Evolutionary conservation across 2,797 vertebrate genomes (phyloP).

Genomic region (Denticeps clupeoides): DNA sequence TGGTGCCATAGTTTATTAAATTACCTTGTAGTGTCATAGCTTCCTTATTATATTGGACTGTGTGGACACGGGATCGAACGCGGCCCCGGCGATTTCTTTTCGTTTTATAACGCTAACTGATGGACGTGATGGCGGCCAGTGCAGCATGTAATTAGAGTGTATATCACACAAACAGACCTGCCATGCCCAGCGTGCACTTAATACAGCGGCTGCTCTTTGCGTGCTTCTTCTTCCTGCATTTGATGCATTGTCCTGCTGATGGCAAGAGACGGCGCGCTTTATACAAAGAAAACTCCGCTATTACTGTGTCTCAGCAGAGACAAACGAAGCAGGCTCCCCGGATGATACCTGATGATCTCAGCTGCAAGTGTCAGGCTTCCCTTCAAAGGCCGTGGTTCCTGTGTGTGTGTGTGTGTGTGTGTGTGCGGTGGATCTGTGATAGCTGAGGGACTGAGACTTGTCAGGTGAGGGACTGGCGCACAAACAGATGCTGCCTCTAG

Average conservation of each 20-base stretch:
- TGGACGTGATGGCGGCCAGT: no score
- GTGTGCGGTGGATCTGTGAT: not conserved
- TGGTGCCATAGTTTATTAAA: no score
- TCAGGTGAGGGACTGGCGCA: no score
- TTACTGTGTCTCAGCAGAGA: slow-evolving; percentile 3
- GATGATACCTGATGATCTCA: slow-evolving; percentile 2
- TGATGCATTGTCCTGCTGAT: not conserved
- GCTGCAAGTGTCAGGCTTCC: not conserved
- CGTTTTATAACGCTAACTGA: no score
- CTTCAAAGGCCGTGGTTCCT: not conserved
- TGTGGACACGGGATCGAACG: no score
- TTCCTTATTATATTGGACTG: no score
- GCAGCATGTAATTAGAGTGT: not conserved
- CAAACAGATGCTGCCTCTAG: no score
- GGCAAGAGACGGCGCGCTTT: not conserved
- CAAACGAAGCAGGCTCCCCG: not conserved
- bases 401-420: not conserved
- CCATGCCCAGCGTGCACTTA: no score
- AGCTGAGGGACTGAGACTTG: not conserved
- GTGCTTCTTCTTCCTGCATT: not conserved
- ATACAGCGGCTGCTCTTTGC: no score
- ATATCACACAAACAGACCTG: no score
- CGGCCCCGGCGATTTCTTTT: no score
- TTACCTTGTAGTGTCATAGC: no score
- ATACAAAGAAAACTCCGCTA: not conserved